A percentile compares a stretch with the other conserved stretches of the same genome.
These are phyloP conservation scores for Nymphalis urticae DNA, from an alignment of 2,888 invertebrate species.

Conservation along the genomic window DNA sequence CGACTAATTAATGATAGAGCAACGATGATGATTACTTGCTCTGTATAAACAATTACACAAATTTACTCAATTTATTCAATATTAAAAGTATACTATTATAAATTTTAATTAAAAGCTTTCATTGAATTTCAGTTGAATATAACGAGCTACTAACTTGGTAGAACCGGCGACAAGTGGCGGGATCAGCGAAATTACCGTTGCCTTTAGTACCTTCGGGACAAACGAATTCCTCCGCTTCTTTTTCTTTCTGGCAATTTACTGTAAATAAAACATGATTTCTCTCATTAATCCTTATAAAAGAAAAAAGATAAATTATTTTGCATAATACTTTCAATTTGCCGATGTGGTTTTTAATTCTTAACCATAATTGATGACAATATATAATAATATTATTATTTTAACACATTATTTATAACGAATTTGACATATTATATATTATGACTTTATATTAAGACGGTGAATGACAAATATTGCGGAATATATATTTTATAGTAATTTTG, in stretches of 20 bases:
- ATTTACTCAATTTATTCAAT: not conserved
- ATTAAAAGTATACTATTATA: not conserved
- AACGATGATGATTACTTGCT: not conserved
- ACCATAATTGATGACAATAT: no score
- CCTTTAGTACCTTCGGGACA: conserved; percentile 90
- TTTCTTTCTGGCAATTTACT: conserved; percentile 67
- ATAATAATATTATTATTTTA: no score
- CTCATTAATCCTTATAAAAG: not conserved
- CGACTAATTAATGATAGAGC: not conserved
- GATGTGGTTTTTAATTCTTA: no score
- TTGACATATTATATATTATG: not conserved
- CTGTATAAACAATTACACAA: not conserved
- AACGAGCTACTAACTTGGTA: conserved; percentile 86
- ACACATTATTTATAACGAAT: not conserved
- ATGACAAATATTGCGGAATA: not conserved
- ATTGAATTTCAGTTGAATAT: no score
- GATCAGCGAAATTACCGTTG: conserved; percentile 95
- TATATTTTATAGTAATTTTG: not conserved
- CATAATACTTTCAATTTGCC: not conserved
- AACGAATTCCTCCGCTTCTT: conserved; percentile 84
- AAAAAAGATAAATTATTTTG: not conserved
- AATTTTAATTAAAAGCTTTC: no score
- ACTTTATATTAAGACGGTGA: not conserved
- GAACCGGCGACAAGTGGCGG: conserved; percentile 92
- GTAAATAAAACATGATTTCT: conserved; percentile 45